phyloP scores from a whole-genome alignment of 2,888 invertebrate species.

The Vanessa cardui region DNA sequence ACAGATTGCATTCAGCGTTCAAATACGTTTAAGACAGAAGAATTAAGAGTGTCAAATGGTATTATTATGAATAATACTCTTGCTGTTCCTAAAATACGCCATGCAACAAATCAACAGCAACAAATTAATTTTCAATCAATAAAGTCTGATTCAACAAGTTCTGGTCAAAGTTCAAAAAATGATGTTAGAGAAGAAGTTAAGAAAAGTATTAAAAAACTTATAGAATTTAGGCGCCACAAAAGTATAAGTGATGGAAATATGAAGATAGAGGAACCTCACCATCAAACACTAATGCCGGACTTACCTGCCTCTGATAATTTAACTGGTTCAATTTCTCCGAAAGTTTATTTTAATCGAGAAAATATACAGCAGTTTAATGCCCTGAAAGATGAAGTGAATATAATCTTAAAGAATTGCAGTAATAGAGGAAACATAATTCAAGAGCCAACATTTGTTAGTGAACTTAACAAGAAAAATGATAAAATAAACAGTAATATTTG shows the following conservation, averaged over 20 bases:
- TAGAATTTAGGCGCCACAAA: constrained; percentile 60
- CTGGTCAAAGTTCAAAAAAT: constrained; percentile 1
- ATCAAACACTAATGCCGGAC: background rate
- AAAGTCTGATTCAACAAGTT: background rate
- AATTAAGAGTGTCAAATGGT: constrained; percentile 3
- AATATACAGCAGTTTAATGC: constrained; percentile 49
- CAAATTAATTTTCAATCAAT: background rate
- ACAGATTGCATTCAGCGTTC: constrained; percentile 25
- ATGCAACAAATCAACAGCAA: background rate
- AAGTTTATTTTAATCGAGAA: constrained; percentile 54
- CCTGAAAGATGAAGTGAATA: constrained; percentile 46
- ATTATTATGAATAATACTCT: constrained; percentile 10
- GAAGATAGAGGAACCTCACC: background rate
- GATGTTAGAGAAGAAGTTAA: constrained; percentile 52
- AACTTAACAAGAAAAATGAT: constrained; percentile 3
- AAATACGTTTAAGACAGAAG: constrained; percentile 5
- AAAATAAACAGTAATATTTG: background rate
- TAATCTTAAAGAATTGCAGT: constrained; percentile 39
- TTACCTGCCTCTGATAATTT: background rate
- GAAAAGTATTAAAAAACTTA: constrained; percentile 56
- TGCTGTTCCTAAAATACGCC: background rate
- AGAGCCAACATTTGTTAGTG: background rate
- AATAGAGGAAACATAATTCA: constrained; percentile 3
- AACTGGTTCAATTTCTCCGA: constrained; percentile 48
- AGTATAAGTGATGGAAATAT: constrained; percentile 35